These are phyloP conservation scores for Diplodus puntazzo DNA, from an alignment of 2,797 vertebrate genomes.

Conservation along the genomic window DNA sequence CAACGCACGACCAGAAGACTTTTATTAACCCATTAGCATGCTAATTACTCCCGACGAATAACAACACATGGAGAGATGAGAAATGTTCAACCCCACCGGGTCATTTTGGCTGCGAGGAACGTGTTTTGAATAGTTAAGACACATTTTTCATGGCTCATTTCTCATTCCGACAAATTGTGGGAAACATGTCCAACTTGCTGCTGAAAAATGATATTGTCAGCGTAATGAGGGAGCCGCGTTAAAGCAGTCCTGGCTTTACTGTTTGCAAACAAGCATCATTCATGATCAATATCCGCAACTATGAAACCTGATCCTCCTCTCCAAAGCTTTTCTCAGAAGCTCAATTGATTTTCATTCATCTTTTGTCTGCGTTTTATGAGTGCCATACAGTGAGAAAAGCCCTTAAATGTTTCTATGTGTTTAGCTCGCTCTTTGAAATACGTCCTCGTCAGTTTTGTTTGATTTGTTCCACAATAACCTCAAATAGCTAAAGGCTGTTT, in stretches of 20 bases:
- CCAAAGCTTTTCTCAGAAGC: constrained; percentile 49
- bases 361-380: constrained; percentile 46
- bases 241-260: constrained; percentile 54
- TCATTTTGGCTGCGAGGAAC: constrained; percentile 31
- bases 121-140: constrained; percentile 45
- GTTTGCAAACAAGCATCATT: constrained; percentile 77
- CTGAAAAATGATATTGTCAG: constrained; percentile 63
- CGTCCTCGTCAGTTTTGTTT: constrained; percentile 17
- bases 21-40: constrained; percentile 77
- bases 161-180: constrained; percentile 61
- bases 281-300: constrained; percentile 71
- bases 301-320: constrained; percentile 68
- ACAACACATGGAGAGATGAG: constrained; percentile 42
- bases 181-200: constrained; percentile 34
- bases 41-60: constrained; percentile 69
- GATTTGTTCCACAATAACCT: constrained; percentile 51
- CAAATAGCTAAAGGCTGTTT: constrained; percentile 40
- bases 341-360: constrained; percentile 64
- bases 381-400: neutral
- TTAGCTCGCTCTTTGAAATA: constrained; percentile 6
- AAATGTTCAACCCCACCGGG: constrained; percentile 33
- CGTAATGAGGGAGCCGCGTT: constrained; percentile 55
- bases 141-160: constrained; percentile 52
- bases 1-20: constrained; percentile 62
- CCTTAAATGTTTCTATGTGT: constrained; percentile 9